phyloP scores from a whole-genome alignment of 2,797 vertebrate species.

The Monodelphis domestica region DNA sequence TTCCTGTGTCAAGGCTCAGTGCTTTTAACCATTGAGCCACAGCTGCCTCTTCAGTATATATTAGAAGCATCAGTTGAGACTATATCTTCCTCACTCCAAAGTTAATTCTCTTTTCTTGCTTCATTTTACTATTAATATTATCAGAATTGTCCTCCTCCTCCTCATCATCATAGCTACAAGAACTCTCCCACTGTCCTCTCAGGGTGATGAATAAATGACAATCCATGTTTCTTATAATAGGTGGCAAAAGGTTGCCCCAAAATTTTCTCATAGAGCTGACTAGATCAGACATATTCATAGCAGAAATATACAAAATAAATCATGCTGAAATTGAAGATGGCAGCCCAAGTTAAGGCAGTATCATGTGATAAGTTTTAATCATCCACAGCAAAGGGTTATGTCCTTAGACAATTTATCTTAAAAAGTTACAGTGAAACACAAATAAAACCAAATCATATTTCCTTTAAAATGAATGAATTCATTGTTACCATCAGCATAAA shows the following conservation, averaged over 20 bases:
- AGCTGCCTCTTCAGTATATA: too few species aligned
- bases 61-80: not conserved
- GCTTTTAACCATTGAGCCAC: too few species aligned
- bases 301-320: constrained; percentile 27
- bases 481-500: constrained; percentile 86
- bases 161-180: not conserved
- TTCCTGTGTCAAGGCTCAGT: too few species aligned
- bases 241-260: not conserved
- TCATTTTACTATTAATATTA: not conserved
- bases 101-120: not conserved
- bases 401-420: constrained; percentile 65
- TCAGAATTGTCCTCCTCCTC: not conserved
- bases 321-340: constrained; percentile 41
- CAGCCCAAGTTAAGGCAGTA: constrained; percentile 16
- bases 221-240: not conserved
- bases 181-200: not conserved
- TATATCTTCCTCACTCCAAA: not conserved
- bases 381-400: constrained; percentile 58
- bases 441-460: constrained; percentile 81
- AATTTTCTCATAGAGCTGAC: not conserved
- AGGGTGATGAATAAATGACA: not conserved
- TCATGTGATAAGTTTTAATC: constrained; percentile 40
- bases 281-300: constrained; percentile 56
- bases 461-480: constrained; percentile 84
- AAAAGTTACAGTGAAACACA: constrained; percentile 74